phyloP scores from a whole-genome alignment of 2,113 vertebrate species.

The Xenus cinereus region DNA sequence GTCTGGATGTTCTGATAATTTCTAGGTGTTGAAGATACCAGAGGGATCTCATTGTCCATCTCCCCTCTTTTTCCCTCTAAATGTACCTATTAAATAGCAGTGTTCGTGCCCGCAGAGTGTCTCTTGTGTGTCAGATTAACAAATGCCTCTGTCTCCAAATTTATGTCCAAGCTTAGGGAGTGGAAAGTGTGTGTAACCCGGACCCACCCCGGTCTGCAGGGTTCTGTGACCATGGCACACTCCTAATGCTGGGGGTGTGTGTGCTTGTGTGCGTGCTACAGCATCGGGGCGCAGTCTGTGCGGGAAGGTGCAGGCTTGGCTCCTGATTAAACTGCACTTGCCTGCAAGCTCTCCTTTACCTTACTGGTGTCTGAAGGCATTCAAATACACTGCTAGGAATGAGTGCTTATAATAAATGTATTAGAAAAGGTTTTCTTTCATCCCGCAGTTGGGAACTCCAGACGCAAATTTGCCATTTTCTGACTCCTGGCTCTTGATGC shows the following conservation, averaged over 20 bases:
- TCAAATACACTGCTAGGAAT: background rate
- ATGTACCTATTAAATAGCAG: background rate
- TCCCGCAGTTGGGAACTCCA: background rate
- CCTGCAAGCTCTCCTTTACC: background rate
- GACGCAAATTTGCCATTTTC: background rate
- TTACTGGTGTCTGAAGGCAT: background rate
- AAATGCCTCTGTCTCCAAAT: background rate
- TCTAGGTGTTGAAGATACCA: background rate
- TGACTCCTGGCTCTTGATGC: background rate
- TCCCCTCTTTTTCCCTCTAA: background rate
- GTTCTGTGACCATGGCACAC: background rate
- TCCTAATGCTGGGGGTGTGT: background rate
- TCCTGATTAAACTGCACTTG: background rate
- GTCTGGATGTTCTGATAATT: background rate
- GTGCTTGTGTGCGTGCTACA: fast-evolving
- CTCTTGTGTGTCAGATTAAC: background rate
- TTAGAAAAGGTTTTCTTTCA: background rate
- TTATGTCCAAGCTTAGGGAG: background rate
- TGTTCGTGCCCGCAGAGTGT: background rate
- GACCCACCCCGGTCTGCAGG: background rate
- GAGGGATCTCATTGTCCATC: background rate
- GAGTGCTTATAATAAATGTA: background rate
- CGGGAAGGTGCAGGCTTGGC: background rate
- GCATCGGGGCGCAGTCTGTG: background rate
- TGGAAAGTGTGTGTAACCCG: background rate